A percentile compares a stretch with the other conserved stretches of the same genome.
These are phyloP conservation scores for Brassicogethes aeneus DNA, from an alignment of 2,888 invertebrate genomes.

Conservation along the genomic window DNA sequence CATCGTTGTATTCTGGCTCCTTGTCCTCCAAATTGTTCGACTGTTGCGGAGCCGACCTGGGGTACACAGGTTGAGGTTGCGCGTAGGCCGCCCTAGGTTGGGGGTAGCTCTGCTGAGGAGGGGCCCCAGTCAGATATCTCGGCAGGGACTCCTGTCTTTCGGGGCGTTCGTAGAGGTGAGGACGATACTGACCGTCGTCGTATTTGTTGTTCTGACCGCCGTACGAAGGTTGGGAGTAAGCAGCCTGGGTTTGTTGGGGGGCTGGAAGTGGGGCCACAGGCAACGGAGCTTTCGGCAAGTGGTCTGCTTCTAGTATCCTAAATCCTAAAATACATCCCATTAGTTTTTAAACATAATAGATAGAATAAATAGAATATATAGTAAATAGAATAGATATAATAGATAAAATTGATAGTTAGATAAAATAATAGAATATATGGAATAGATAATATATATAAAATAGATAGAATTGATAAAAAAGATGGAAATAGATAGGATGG, in stretches of 20 bases:
- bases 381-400: too few species aligned
- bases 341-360: too few species aligned
- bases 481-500: too few species aligned
- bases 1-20: constrained; percentile 34
- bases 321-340: constrained; percentile 30
- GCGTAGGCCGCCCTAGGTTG: constrained; percentile 13
- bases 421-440: too few species aligned
- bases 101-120: constrained; percentile 6
- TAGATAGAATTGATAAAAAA: too few species aligned
- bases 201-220: constrained; percentile 16
- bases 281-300: constrained; percentile 37
- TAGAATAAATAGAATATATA: too few species aligned
- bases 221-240: constrained; percentile 15
- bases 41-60: constrained; percentile 14
- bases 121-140: neutral
- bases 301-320: constrained; percentile 42
- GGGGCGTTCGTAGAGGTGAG: constrained; percentile 24
- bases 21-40: constrained; percentile 23
- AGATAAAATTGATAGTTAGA: too few species aligned
- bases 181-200: constrained; percentile 32
- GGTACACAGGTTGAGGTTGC: constrained; percentile 10
- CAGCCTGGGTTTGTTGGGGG: constrained; percentile 16
- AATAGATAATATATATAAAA: too few species aligned
- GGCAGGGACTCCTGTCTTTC: constrained; percentile 9
- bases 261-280: constrained; percentile 26